Evolutionary conservation across 2,113 vertebrate species (phyloP).

Genomic region (Dromas ardeola): DNA sequence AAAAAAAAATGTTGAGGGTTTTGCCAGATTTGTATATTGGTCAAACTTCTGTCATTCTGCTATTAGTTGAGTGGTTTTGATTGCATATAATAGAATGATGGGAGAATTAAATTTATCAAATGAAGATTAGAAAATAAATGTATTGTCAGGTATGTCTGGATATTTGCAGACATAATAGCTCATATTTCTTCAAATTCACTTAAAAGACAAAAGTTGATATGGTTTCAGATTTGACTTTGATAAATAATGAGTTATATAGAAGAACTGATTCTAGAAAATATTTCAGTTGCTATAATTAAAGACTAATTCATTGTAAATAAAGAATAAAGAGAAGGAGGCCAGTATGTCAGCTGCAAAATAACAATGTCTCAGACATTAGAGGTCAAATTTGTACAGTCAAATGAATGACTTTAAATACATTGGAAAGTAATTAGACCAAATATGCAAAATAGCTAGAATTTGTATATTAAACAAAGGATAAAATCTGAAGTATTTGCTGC

Average conservation of each 20-base stretch:
- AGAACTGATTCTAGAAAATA: not conserved
- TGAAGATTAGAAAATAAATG: not conserved
- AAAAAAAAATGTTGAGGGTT: not conserved
- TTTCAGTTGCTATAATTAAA: not conserved
- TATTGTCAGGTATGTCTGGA: not conserved
- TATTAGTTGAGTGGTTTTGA: not conserved
- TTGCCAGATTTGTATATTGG: not conserved
- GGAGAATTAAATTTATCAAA: not conserved
- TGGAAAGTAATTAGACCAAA: not conserved
- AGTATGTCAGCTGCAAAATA: not conserved
- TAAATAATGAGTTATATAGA: not conserved
- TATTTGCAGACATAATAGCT: not conserved
- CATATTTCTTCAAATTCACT: not conserved
- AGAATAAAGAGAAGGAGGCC: not conserved
- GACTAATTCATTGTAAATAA: not conserved
- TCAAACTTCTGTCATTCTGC: not conserved
- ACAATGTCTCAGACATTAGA: not conserved
- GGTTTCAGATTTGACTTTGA: not conserved
- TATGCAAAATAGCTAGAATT: not conserved
- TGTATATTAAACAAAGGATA: not conserved
- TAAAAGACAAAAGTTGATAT: not conserved
- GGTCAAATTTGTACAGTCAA: not conserved
- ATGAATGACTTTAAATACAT: not conserved
- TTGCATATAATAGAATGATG: not conserved
- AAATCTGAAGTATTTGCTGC: not conserved